Percentiles rank a stretch among this genome's conserved stretches.
Conservation (phyloP, 2,797 vertebrate genomes). For the Odontamblyopus lacepedii region DNA sequence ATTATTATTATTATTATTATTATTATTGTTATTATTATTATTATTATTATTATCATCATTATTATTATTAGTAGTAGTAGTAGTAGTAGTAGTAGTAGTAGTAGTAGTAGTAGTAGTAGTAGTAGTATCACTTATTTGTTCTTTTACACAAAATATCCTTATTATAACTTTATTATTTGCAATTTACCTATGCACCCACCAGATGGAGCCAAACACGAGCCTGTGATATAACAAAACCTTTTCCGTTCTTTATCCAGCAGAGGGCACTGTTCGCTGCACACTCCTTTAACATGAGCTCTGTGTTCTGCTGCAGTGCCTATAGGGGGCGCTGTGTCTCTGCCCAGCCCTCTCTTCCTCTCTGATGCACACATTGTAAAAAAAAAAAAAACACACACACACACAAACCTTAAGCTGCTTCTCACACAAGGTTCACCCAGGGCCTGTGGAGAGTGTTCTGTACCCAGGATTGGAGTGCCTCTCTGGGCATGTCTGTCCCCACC, state of each 20-base stretch:
- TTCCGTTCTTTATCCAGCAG: conserved; percentile 25
- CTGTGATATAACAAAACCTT: neutral
- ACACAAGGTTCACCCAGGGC: conserved; percentile 56
- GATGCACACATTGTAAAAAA: neutral
- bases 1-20: too few relatives aligned
- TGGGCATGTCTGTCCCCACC: neutral
- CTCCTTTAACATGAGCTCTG: neutral
- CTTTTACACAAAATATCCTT: too few relatives aligned
- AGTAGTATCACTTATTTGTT: too few relatives aligned
- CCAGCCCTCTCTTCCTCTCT: neutral
- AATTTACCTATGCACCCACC: conserved; percentile 1
- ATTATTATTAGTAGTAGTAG: too few relatives aligned
- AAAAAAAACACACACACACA: neutral
- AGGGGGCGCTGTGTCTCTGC: conserved; percentile 45
- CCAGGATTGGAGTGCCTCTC: neutral
- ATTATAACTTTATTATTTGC: neutral
- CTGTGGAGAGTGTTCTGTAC: conserved; percentile 21
- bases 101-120: too few relatives aligned
- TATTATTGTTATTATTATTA: too few relatives aligned
- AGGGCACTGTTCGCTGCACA: conserved; percentile 47
- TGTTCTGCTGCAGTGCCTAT: conserved; percentile 12
- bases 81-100: too few relatives aligned
- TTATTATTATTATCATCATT: too few relatives aligned
- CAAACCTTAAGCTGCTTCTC: conserved; percentile 24
- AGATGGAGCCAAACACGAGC: conserved; percentile 27